Percentiles rank a stretch among this genome's conserved stretches.
phyloP scores from a whole-genome alignment of 2,888 invertebrate genomes.

The Emesis furor region DNA sequence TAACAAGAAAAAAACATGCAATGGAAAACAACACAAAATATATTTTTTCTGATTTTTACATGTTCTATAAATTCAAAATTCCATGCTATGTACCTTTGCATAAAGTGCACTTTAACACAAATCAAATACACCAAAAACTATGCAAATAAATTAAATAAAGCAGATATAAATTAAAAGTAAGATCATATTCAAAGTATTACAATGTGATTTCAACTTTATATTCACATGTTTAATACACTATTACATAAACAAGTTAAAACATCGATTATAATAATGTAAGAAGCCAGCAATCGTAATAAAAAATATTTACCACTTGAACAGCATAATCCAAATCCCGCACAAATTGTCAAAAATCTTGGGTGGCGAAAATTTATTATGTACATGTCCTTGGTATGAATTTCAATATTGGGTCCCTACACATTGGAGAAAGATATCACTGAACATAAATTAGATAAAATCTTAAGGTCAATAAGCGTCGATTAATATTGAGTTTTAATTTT shows the following conservation, averaged over 20 bases:
- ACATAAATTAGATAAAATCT: slow-evolving; percentile 42
- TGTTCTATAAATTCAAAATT: neutral
- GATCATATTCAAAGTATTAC: neutral
- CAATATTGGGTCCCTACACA: slow-evolving; percentile 84
- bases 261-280: neutral
- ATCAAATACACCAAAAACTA: neutral
- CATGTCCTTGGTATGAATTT: slow-evolving; percentile 89
- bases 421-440: slow-evolving; percentile 79
- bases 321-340: slow-evolving; percentile 87
- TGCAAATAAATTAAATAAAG: too few relatives aligned
- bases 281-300: neutral
- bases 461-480: slow-evolving; percentile 50
- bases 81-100: neutral
- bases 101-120: neutral
- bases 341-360: slow-evolving; percentile 87
- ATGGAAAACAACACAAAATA: too few relatives aligned
- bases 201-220: neutral
- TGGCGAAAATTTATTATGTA: slow-evolving; percentile 88
- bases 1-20: too few relatives aligned
- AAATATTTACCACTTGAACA: slow-evolving; percentile 85
- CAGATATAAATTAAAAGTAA: neutral
- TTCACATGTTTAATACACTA: neutral
- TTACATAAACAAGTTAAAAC: neutral
- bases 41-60: neutral
- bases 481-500: slow-evolving; percentile 25